These are phyloP conservation scores for Macquaria ambigua DNA, from an alignment of 2,113 vertebrate species.

Conservation along the genomic window DNA sequence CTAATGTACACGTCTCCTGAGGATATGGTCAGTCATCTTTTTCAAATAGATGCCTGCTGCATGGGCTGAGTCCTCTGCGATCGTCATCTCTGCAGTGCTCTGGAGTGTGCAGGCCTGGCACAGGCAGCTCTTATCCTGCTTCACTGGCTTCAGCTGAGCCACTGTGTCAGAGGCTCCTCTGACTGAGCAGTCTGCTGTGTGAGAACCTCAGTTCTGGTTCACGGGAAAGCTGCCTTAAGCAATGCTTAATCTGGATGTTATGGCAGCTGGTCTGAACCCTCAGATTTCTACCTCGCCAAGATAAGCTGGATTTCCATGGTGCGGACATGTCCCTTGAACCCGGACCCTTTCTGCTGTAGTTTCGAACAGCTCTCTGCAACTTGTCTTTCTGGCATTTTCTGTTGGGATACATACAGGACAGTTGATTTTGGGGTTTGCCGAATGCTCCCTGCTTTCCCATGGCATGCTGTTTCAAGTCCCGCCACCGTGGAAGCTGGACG, in stretches of 20 bases:
- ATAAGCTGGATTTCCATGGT: conserved; percentile 69
- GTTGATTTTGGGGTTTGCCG: conserved; percentile 30
- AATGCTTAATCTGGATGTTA: conserved; percentile 70
- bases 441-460: conserved; percentile 66
- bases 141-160: conserved; percentile 74
- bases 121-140: conserved; percentile 72
- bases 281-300: conserved; percentile 42
- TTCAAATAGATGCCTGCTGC: conserved; percentile 48
- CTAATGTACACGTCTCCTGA: conserved; percentile 13
- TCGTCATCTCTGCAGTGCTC: conserved; percentile 63
- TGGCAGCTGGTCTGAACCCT: conserved; percentile 69
- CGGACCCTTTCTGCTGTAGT: conserved; percentile 39
- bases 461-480: conserved; percentile 84
- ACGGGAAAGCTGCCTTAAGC: conserved; percentile 54
- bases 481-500: conserved; percentile 79
- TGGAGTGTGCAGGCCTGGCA: conserved; percentile 72
- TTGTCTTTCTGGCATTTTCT: conserved; percentile 31
- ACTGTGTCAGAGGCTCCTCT: conserved; percentile 54
- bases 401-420: conserved; percentile 32
- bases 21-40: conserved; percentile 40
- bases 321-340: conserved; percentile 47
- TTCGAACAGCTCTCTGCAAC: conserved; percentile 21
- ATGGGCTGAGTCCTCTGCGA: conserved; percentile 47
- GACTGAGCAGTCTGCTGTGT: conserved; percentile 58
- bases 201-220: conserved; percentile 64